phyloP scores from a whole-genome alignment of 2,888 invertebrate genomes.

The Osmoderma eremita region DNA sequence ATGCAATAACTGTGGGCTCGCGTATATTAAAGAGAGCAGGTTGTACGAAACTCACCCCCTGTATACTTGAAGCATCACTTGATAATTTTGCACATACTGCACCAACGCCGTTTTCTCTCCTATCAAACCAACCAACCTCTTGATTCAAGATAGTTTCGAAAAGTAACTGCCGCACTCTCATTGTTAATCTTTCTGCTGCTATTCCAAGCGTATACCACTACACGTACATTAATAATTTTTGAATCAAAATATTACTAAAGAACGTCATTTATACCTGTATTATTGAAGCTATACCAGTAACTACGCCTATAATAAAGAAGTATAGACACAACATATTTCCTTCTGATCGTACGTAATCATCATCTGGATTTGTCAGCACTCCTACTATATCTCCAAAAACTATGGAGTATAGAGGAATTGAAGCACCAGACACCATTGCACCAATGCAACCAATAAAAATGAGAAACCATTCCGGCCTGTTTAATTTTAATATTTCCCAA shows the following conservation, averaged over 20 bases:
- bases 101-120: slow-evolving; percentile 77
- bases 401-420: slow-evolving; percentile 78
- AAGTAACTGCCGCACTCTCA: slow-evolving; percentile 73
- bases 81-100: slow-evolving; percentile 79
- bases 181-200: slow-evolving; percentile 83
- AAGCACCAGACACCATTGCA: slow-evolving; percentile 73
- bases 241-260: not conserved
- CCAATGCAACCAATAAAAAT: slow-evolving; percentile 71
- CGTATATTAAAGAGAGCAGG: not conserved
- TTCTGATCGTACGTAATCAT: slow-evolving; percentile 67
- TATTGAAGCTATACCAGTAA: slow-evolving; percentile 73
- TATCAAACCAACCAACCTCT: slow-evolving; percentile 81
- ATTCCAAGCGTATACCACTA: slow-evolving; percentile 42
- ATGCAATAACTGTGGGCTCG: too few species aligned
- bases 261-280: slow-evolving; percentile 66
- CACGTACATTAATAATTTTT: not conserved
- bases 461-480: slow-evolving; percentile 74
- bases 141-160: slow-evolving; percentile 76
- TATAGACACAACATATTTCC: slow-evolving; percentile 72
- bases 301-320: slow-evolving; percentile 74
- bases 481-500: slow-evolving; percentile 68
- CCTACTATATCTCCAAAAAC: slow-evolving; percentile 78
- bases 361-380: slow-evolving; percentile 66
- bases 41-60: slow-evolving; percentile 71
- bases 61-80: slow-evolving; percentile 80